Evolutionary conservation across 1,140 invertebrate species (phyloP).

Genomic region (Microvelia longipes): DNA sequence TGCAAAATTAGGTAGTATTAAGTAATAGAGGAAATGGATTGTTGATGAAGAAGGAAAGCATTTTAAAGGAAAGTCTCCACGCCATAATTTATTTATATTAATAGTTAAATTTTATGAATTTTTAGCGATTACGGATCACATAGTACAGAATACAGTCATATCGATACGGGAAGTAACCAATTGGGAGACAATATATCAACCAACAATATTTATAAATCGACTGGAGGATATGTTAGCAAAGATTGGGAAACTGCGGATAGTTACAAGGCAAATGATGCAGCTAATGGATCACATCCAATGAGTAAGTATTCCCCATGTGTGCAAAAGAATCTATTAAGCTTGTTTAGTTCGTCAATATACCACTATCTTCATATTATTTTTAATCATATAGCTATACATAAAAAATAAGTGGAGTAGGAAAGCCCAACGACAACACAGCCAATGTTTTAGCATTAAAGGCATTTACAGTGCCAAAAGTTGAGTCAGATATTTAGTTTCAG

Average conservation of each 20-base stretch:
- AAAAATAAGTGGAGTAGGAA: too few relatives aligned
- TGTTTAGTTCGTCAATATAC: not conserved
- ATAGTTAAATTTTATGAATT: not conserved
- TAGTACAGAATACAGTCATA: not conserved
- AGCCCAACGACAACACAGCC: too few relatives aligned
- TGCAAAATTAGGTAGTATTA: not conserved
- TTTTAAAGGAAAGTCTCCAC: not conserved
- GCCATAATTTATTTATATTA: not conserved
- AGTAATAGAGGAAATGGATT: not conserved
- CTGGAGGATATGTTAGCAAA: not conserved
- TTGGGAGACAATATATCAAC: not conserved
- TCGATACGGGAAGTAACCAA: not conserved
- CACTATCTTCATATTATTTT: too few relatives aligned
- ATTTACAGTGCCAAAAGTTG: too few relatives aligned
- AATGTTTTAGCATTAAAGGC: too few relatives aligned
- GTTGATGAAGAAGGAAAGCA: not conserved
- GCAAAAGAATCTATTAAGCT: not conserved
- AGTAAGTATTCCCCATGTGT: not conserved
- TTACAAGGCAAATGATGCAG: not conserved
- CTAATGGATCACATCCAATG: not conserved
- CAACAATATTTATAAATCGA: not conserved
- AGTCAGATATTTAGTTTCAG: too few relatives aligned
- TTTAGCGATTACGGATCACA: constrained; percentile 4
- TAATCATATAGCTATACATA: too few relatives aligned
- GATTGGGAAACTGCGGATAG: constrained; percentile 1